phyloP scores from a whole-genome alignment of 2,113 vertebrate species.

The Saguinus midas region DNA sequence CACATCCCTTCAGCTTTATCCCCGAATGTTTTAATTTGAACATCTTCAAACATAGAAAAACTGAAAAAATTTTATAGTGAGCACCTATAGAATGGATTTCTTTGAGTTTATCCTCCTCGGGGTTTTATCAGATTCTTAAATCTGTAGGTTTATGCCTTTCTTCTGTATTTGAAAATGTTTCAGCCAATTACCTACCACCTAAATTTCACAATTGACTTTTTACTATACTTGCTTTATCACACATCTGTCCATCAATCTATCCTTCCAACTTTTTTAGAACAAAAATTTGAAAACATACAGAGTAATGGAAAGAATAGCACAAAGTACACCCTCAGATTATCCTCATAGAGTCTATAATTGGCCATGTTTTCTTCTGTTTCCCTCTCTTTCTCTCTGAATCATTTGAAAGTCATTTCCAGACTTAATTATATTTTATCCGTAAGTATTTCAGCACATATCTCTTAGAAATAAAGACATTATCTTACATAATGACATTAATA shows the following conservation, averaged over 20 bases:
- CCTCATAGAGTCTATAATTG: background rate
- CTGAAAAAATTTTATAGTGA: background rate
- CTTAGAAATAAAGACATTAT: background rate
- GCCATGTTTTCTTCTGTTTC: background rate
- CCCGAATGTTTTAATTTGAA: background rate
- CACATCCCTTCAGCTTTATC: background rate
- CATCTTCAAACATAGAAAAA: background rate
- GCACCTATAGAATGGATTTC: too few relatives aligned
- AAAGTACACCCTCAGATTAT: background rate
- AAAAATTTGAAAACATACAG: background rate
- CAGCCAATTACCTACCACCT: background rate
- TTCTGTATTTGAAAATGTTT: too few relatives aligned
- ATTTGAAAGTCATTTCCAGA: background rate
- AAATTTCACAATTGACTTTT: constrained; percentile 26
- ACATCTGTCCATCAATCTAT: background rate
- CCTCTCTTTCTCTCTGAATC: background rate
- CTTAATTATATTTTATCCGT: background rate
- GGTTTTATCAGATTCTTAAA: too few relatives aligned
- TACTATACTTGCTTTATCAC: background rate
- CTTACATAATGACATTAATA: background rate
- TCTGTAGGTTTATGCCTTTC: too few relatives aligned
- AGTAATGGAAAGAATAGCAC: background rate
- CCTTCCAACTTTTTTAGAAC: background rate
- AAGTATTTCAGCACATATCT: background rate
- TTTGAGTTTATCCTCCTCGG: too few relatives aligned